A percentile compares a stretch with the other conserved stretches of the same genome.
phyloP scores from a whole-genome alignment of 1,140 invertebrate genomes.

The Andrena cerasifolii region DNA sequence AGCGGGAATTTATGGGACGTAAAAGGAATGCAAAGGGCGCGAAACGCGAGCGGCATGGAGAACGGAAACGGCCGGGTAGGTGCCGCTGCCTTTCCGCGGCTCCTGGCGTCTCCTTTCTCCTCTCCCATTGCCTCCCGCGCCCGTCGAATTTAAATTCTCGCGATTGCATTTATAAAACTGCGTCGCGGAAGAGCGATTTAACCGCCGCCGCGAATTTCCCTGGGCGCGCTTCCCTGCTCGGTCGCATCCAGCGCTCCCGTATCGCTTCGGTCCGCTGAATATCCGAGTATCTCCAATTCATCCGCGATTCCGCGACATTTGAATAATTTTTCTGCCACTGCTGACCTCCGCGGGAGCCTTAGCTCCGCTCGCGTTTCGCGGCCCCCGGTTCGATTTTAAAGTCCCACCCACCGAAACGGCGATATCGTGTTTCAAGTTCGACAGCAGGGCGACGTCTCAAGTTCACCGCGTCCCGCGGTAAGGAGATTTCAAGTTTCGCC shows the following conservation, averaged over 20 bases:
- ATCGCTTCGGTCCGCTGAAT: background rate
- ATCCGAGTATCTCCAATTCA: no score
- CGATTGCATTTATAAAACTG: slow-evolving; percentile 32
- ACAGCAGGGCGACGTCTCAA: no score
- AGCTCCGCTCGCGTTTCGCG: no score
- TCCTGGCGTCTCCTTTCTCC: slow-evolving; percentile 1
- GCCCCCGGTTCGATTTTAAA: no score
- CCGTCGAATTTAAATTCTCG: slow-evolving; percentile 8
- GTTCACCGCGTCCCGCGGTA: no score
- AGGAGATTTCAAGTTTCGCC: no score
- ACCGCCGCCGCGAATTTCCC: background rate
- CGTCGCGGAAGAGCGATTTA: slow-evolving; percentile 25
- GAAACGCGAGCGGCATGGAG: slow-evolving; percentile 1
- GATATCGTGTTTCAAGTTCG: no score
- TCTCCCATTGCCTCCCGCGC: background rate
- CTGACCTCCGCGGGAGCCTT: no score
- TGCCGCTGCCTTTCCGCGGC: background rate
- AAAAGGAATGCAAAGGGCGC: slow-evolving; percentile 51
- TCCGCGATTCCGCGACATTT: no score
- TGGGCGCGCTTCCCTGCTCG: background rate
- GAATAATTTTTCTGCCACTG: no score
- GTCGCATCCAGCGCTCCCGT: background rate
- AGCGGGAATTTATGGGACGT: slow-evolving; percentile 52
- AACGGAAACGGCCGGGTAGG: slow-evolving; percentile 15
- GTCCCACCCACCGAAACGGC: no score